A percentile compares a stretch with the other conserved stretches of the same genome.
Evolutionary conservation across 2,888 invertebrate species (phyloP).

Genomic region (Allolobophora icterica): DNA sequence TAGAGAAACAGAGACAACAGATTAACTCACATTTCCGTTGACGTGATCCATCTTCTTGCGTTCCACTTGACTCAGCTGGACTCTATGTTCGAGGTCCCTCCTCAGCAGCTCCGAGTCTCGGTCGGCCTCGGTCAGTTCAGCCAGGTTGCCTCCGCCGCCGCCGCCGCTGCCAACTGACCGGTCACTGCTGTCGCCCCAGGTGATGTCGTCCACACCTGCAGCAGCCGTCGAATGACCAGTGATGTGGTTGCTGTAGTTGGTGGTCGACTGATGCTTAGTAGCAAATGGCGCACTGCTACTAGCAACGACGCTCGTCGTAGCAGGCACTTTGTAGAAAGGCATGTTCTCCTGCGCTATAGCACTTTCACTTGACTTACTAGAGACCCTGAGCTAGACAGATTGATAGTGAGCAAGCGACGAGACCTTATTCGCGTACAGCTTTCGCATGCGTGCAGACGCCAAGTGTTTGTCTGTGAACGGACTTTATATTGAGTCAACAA

Average conservation of each 20-base stretch:
- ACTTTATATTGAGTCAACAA: background rate
- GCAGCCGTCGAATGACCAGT: background rate
- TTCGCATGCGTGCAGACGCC: background rate
- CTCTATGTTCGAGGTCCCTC: conserved; percentile 44
- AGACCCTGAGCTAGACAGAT: background rate
- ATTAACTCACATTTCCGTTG: background rate
- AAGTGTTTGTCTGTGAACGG: background rate
- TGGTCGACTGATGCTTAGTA: background rate
- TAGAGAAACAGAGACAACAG: background rate
- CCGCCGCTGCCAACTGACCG: conserved; percentile 2
- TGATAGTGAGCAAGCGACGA: background rate
- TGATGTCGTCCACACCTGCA: background rate
- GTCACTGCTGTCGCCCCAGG: conserved; percentile 6
- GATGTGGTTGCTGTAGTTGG: background rate
- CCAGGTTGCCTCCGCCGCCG: background rate
- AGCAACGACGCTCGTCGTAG: background rate
- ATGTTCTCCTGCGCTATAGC: background rate
- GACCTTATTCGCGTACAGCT: background rate
- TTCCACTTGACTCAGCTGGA: conserved; percentile 50
- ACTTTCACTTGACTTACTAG: background rate
- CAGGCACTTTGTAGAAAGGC: conserved; percentile 22
- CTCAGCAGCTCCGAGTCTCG: conserved; percentile 40
- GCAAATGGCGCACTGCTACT: background rate
- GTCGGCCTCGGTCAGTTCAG: conserved; percentile 29
- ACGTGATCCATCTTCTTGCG: conserved; percentile 1